Evolutionary conservation across 2,797 vertebrate genomes (phyloP).

Genomic region (Xenentodon cancila): DNA sequence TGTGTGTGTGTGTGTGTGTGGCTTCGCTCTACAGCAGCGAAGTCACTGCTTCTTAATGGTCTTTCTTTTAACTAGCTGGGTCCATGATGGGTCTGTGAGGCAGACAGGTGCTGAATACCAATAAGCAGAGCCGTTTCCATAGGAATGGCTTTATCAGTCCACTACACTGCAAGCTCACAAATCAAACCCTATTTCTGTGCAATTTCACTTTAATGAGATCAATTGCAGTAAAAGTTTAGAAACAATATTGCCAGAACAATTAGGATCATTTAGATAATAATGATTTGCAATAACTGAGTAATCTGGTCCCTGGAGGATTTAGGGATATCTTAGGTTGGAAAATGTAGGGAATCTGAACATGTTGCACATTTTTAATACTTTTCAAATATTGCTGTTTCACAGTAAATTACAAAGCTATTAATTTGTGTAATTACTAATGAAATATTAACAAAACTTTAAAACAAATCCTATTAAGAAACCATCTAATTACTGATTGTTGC

Average conservation of each 20-base stretch:
- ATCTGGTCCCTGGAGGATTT: slow-evolving; percentile 3
- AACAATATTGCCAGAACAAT: slow-evolving; percentile 69
- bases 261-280: slow-evolving; percentile 61
- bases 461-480: not conserved
- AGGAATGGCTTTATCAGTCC: slow-evolving; percentile 56
- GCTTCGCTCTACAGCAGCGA: slow-evolving; percentile 45
- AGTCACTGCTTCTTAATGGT: slow-evolving; percentile 60
- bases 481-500: no score
- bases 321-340: not conserved
- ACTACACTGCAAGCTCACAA: slow-evolving; percentile 44
- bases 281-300: slow-evolving; percentile 30
- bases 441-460: not conserved
- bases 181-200: slow-evolving; percentile 61
- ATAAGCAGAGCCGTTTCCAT: slow-evolving; percentile 57
- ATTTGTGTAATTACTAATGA: not conserved
- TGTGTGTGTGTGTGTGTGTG: not conserved
- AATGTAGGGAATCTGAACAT: slow-evolving; percentile 2
- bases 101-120: slow-evolving; percentile 63
- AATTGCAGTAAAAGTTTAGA: slow-evolving; percentile 62
- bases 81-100: slow-evolving; percentile 44
- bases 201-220: slow-evolving; percentile 70
- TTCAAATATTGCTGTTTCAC: not conserved
- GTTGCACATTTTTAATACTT: slow-evolving; percentile 11
- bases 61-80: slow-evolving; percentile 31
- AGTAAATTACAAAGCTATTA: not conserved